A percentile compares a stretch with the other conserved stretches of the same genome.
Evolutionary conservation across 2,888 invertebrate genomes (phyloP).

Genomic region (Diadromus collaris): DNA sequence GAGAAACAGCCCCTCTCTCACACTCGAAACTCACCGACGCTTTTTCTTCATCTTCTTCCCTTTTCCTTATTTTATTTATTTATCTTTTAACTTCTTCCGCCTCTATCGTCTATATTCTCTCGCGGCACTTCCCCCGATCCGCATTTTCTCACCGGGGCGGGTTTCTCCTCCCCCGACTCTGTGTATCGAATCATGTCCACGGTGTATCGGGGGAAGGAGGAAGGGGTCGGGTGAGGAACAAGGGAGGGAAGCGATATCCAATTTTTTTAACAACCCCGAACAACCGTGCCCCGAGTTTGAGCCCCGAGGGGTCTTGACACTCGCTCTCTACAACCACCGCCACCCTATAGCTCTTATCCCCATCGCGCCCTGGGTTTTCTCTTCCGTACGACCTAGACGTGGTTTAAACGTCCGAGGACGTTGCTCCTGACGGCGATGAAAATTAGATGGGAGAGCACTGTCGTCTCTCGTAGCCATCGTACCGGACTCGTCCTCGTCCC

Average conservation of each 20-base stretch:
- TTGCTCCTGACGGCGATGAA: constrained; percentile 41
- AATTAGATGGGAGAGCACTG: constrained; percentile 33
- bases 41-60: constrained; percentile 25
- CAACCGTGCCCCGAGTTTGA: constrained; percentile 42
- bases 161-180: constrained; percentile 19
- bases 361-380: background rate
- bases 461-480: constrained; percentile 18
- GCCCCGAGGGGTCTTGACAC: constrained; percentile 46
- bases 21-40: constrained; percentile 40
- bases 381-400: background rate
- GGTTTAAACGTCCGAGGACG: constrained; percentile 43
- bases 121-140: constrained; percentile 37
- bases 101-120: constrained; percentile 18
- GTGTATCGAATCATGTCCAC: constrained; percentile 61
- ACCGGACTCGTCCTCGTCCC: background rate
- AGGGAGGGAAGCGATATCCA: constrained; percentile 43
- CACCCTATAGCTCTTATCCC: background rate
- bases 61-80: constrained; percentile 1
- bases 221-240: background rate
- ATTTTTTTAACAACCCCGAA: constrained; percentile 56
- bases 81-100: background rate
- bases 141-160: background rate
- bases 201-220: constrained; percentile 23
- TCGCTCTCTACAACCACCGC: constrained; percentile 11
- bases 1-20: constrained; percentile 36